Base-by-base conservation (phyloP, 1,140 invertebrate species). In the Procambarus virginalis region DNA sequence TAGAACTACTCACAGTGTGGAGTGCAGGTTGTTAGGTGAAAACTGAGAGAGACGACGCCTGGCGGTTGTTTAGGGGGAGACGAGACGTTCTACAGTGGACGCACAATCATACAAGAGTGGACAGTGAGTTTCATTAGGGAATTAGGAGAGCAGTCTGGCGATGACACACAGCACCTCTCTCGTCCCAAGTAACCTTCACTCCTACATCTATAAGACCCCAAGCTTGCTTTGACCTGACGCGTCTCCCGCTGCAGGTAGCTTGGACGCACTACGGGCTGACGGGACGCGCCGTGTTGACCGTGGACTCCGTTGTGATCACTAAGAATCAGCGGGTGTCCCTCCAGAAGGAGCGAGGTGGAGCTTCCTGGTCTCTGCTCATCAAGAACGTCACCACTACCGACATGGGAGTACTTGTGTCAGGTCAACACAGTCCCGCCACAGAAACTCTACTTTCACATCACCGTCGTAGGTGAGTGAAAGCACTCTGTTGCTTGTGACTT, bases 341-440 rank as follows among this genome's bases (percentile, higher is more conserved):
- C 9, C 49, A 76, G 68, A 70, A 77, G 80, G 86, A 89, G 5
- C 14, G 80, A 14, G 79, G 70, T 6, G 86, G 86, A 45, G 49
- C 70, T 1, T 78, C 85, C 1, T 86, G 85, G 85, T 82, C 86
- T 6, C 80, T 89, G 10, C n/a, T 89, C 79, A 89, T 89, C 34
- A 76, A 55, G 4, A 89, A 89, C 48, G 79, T 89, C 51, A 76
- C 86, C 22, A 82, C 80, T 55, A 64, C 68, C 22, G 86, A 89
- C 86, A 79, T 81, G 22, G 86, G 86, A 34, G 1, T 89, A 89
- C 80, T 20, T 82, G 48, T 89, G 86, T 6, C 79, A 89, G 70
- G 80, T 89, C n/a, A 82, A 75, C 79, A 83, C 86, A 1, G 46
- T 46, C 2, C 79, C 86, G 9, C 86, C 86, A 14, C 9, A 76